These are phyloP conservation scores for Drosophila pseudoobscura DNA, from an alignment of 1,140 invertebrate species.

Conservation along the genomic window DNA sequence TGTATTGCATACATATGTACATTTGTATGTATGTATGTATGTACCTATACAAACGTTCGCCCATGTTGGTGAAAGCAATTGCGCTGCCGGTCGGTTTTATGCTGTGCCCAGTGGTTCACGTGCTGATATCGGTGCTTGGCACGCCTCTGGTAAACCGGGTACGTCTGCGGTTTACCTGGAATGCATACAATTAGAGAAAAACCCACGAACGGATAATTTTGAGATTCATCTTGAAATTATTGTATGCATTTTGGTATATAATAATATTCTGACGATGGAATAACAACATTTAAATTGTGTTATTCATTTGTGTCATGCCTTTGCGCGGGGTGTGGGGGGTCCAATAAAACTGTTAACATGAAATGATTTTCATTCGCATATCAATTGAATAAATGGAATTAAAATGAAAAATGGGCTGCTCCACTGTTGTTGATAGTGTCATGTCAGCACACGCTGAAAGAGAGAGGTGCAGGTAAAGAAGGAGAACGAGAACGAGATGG, in stretches of 20 bases:
- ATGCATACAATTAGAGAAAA: constrained; percentile 35
- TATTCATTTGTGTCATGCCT: constrained; percentile 13
- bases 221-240: constrained; percentile 22
- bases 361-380: constrained; percentile 46
- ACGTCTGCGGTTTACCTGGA: constrained; percentile 42
- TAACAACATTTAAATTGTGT: background rate
- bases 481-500: background rate
- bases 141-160: constrained; percentile 7
- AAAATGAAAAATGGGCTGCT: constrained; percentile 28
- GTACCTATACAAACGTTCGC: constrained; percentile 51
- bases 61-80: constrained; percentile 22
- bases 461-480: constrained; percentile 2
- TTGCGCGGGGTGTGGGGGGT: background rate
- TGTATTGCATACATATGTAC: background rate
- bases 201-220: constrained; percentile 30
- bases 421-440: constrained; percentile 9
- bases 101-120: constrained; percentile 11
- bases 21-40: background rate
- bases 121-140: constrained; percentile 34
- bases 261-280: constrained; percentile 10
- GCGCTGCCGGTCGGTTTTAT: constrained; percentile 14
- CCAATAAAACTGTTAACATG: constrained; percentile 41
- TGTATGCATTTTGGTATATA: constrained; percentile 19
- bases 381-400: constrained; percentile 30
- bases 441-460: background rate